These are phyloP conservation scores for Gymnothorax reevesii DNA, from an alignment of 2,797 vertebrate species.

Conservation along the genomic window DNA sequence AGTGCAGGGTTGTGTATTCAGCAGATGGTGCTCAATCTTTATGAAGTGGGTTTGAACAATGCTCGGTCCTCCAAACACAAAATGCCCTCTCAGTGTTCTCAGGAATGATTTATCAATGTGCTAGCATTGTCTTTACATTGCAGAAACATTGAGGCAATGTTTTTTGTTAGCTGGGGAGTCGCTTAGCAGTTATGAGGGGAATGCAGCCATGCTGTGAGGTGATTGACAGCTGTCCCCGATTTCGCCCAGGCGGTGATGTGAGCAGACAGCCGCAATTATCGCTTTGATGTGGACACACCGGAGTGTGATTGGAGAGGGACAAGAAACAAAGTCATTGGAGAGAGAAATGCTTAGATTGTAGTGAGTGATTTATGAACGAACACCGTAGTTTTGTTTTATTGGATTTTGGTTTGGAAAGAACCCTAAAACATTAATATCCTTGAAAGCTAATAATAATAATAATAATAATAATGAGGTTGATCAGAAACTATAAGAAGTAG, in stretches of 20 bases:
- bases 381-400: not conserved
- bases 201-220: not conserved
- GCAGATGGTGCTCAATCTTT: not conserved
- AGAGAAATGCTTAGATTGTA: too few species aligned
- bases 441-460: not conserved
- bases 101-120: too few species aligned
- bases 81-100: too few species aligned
- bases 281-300: not conserved
- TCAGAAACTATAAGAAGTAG: too few species aligned
- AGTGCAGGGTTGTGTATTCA: not conserved
- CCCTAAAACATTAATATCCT: not conserved
- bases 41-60: too few species aligned
- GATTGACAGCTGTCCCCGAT: not conserved
- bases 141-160: too few species aligned
- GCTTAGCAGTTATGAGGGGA: not conserved
- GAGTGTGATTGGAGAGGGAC: not conserved
- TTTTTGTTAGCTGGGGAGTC: not conserved
- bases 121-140: too few species aligned
- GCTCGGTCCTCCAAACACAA: too few species aligned
- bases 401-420: not conserved
- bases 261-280: not conserved
- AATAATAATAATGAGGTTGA: not conserved
- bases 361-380: too few species aligned
- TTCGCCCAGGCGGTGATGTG: too few species aligned
- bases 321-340: not conserved